Conservation (phyloP, 2,888 invertebrate species). For the Glaucopsyche alexis region DNA sequence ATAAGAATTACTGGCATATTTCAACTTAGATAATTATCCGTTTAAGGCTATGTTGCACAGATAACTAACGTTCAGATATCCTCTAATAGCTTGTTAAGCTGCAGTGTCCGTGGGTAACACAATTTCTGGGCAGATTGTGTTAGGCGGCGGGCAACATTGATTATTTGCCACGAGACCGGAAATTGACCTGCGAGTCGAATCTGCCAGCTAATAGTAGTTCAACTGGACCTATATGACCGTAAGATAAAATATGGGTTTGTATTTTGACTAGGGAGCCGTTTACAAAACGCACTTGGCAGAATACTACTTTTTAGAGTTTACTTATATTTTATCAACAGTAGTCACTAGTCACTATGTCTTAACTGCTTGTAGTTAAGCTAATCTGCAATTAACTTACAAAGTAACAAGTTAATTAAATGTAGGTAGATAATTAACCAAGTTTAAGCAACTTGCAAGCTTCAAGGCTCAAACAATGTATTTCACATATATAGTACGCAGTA, state of each 20-base stretch:
- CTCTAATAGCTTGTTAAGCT: conserved; percentile 3
- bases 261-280: too few relatives aligned
- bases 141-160: conserved; percentile 1
- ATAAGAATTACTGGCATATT: too few relatives aligned
- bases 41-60: neutral
- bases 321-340: too few relatives aligned
- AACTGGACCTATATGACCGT: too few relatives aligned
- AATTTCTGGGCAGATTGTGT: conserved; percentile 4
- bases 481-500: neutral
- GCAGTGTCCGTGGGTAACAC: neutral
- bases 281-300: too few relatives aligned
- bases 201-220: too few relatives aligned
- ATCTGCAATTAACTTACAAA: conserved; percentile 2
- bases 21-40: neutral
- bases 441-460: neutral
- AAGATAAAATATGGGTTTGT: too few relatives aligned
- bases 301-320: too few relatives aligned
- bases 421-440: neutral
- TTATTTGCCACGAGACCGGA: conserved; percentile 6
- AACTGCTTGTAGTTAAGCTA: neutral
- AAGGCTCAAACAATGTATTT: neutral
- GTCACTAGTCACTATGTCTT: too few relatives aligned
- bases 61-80: neutral
- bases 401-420: conserved; percentile 4
- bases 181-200: neutral